Evolutionary conservation across 2,113 vertebrate species (phyloP), one percentile per base, ranked within the genome.

Genomic region (Bungarus multicinctus): DNA sequence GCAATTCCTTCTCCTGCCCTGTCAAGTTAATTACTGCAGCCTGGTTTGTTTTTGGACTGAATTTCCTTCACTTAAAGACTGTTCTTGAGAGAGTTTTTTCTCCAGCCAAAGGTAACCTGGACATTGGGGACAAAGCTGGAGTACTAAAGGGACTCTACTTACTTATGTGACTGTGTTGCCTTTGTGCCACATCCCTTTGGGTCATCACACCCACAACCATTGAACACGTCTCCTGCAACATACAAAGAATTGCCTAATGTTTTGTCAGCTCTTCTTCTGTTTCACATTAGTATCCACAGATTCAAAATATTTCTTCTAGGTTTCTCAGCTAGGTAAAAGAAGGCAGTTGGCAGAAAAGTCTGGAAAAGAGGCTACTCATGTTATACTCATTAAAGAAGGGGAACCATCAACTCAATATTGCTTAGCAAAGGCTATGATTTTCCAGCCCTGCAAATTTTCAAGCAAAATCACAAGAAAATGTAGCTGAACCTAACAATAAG

Each of bases 291-390:
- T 94, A 53, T 88, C 85, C 94, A 69, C 16, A 53, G 54, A 91
- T 92, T 91, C 94, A 95, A 95, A 95, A 94, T 93, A 96, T 91
- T 87, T 95, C 90, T 94, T 93, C 93, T 91, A 94, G 60, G 89
- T 85, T 89, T 91, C 45, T 90, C 92, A 94, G 94, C 94, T 94
- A 93, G 95, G 93, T 96, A 97, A 96, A 90, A 53, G 74, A 94
- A 97, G 88, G 90, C 93, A 94, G 94, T 94, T 90, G 92, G 58
- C 89, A 92, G 92, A 74, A 74, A 89, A 94, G 85, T 87, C 45
- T 23, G 57, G 85, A 50, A 88, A 96, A 91, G 87, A 93, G 92
- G 39, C 92, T 60, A 85, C 52, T 93, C 54, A 27, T 95, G 95
- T 27, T 96, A 81, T 81, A 89, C 58, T 96, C 94, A 92, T 93